A percentile compares a stretch with the other conserved stretches of the same genome.
phyloP scores from a whole-genome alignment of 2,888 invertebrate species.

The Podabrus alpinus region DNA sequence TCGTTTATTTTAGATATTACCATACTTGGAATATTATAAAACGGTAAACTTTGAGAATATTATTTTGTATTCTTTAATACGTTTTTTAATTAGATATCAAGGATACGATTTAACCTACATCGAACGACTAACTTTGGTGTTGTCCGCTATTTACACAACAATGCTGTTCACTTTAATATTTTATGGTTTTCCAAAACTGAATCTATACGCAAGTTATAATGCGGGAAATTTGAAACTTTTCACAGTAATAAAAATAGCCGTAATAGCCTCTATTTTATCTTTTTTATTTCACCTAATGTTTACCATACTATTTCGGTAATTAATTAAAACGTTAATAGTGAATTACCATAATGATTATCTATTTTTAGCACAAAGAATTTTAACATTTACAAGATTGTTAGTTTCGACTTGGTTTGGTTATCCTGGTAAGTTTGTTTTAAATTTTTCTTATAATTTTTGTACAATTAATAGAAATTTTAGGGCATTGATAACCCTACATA shows the following conservation, averaged over 20 bases:
- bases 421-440: neutral
- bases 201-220: constrained; percentile 20
- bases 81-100: constrained; percentile 4
- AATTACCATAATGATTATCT: neutral
- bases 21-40: neutral
- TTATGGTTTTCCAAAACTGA: constrained; percentile 23
- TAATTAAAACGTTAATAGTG: neutral
- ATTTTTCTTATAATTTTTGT: neutral
- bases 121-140: constrained; percentile 28
- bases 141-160: constrained; percentile 32
- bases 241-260: constrained; percentile 5
- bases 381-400: neutral
- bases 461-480: constrained; percentile 3
- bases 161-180: constrained; percentile 25
- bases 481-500: constrained; percentile 16
- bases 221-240: constrained; percentile 11
- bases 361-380: neutral
- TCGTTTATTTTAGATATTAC: neutral
- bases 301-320: neutral
- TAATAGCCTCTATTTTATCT: constrained; percentile 25
- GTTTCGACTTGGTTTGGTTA: neutral
- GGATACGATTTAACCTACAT: constrained; percentile 25
- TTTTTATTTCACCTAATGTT: constrained; percentile 8
- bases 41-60: neutral
- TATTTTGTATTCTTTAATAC: neutral